phyloP scores from a whole-genome alignment of 2,797 vertebrate species.

The Falco peregrinus region DNA sequence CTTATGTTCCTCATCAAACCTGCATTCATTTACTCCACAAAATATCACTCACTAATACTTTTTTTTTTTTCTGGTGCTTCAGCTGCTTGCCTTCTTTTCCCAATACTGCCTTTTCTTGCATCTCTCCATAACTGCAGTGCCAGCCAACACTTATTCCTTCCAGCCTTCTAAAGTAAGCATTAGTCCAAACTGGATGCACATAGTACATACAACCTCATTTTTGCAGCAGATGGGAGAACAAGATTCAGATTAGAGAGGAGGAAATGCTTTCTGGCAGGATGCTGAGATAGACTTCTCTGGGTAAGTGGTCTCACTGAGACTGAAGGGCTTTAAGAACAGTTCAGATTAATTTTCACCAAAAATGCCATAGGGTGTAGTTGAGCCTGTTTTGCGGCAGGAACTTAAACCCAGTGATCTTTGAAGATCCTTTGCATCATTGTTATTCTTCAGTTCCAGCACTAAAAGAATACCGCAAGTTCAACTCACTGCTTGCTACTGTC shows the following conservation, averaged over 20 bases:
- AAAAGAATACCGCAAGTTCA: neutral
- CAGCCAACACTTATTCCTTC: neutral
- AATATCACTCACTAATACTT: neutral
- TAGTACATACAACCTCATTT: neutral
- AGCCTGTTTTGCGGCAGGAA: neutral
- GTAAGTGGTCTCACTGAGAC: neutral
- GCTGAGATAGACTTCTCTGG: neutral
- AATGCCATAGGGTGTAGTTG: neutral
- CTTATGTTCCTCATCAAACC: neutral
- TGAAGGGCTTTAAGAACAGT: neutral
- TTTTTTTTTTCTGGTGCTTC: neutral
- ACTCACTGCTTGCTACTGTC: neutral
- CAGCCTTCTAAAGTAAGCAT: neutral
- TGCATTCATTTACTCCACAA: neutral
- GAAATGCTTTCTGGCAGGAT: neutral
- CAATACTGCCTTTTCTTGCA: neutral
- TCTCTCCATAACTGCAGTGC: neutral
- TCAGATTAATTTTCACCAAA: neutral
- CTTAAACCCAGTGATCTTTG: neutral
- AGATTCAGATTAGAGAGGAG: neutral
- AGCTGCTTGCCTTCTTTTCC: neutral
- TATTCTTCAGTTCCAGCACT: neutral
- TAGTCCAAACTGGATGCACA: neutral
- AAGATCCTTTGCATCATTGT: neutral
- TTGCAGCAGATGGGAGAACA: neutral